These are phyloP conservation scores for Cydia strobilella DNA, from an alignment of 1,140 invertebrate genomes.

Conservation along the genomic window DNA sequence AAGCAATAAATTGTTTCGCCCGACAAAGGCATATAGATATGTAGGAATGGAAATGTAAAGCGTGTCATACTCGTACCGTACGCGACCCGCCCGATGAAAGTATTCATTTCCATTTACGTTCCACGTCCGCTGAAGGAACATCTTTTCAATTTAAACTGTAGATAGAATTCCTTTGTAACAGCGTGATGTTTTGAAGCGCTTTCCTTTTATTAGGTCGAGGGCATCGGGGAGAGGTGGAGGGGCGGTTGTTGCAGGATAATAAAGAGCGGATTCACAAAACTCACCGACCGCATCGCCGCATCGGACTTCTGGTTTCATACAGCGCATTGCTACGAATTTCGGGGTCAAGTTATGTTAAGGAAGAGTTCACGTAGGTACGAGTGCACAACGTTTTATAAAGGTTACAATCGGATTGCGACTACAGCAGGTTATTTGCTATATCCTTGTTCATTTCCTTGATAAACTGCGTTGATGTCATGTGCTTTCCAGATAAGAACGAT, in stretches of 20 bases:
- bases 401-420: no score
- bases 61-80: background rate
- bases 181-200: conserved; percentile 1
- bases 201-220: conserved; percentile 11
- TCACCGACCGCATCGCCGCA: background rate
- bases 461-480: no score
- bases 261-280: background rate
- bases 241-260: background rate
- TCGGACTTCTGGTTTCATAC: background rate
- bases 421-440: no score
- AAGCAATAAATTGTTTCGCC: conserved; percentile 20
- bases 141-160: conserved; percentile 25
- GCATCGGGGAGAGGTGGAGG: background rate
- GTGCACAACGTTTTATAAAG: no score
- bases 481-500: no score
- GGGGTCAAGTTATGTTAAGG: background rate
- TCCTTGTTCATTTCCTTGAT: no score
- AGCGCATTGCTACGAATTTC: background rate
- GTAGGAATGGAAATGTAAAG: conserved; percentile 14
- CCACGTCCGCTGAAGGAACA: conserved; percentile 5
- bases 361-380: background rate
- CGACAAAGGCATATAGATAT: conserved; percentile 30
- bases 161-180: conserved; percentile 16
- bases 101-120: conserved; percentile 18
- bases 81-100: background rate